phyloP scores from a whole-genome alignment of 2,113 vertebrate genomes.

The Atractosteus spatula region DNA sequence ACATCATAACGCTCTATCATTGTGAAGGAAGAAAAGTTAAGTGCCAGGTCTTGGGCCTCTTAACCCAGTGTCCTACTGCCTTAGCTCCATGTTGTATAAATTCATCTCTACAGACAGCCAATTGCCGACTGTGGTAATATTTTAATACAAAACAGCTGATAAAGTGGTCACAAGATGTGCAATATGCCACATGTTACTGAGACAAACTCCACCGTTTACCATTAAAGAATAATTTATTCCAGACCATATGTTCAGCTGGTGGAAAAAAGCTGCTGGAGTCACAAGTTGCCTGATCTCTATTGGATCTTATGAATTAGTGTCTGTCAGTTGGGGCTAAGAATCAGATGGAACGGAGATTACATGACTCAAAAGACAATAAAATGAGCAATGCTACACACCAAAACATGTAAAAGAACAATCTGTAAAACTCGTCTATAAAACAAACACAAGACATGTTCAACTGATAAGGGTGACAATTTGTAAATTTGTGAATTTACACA shows the following conservation, averaged over 20 bases:
- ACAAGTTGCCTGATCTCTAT: background rate
- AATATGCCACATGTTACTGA: conserved; percentile 14
- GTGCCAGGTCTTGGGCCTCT: background rate
- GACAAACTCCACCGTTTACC: background rate
- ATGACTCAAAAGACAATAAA: too few species aligned
- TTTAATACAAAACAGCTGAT: conserved; percentile 1
- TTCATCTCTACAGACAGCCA: conserved; percentile 7
- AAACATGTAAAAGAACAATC: too few species aligned
- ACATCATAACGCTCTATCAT: conserved; percentile 1
- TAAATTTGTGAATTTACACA: too few species aligned
- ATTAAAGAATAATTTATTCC: conserved; percentile 2
- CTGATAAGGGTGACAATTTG: too few species aligned
- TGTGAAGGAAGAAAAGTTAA: background rate
- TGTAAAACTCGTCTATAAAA: too few species aligned
- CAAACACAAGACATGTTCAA: too few species aligned
- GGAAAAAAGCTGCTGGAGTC: conserved; percentile 7
- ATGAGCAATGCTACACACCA: too few species aligned
- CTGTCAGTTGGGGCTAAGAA: background rate
- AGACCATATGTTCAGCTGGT: conserved; percentile 11
- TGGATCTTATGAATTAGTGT: background rate
- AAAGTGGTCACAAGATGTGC: conserved; percentile 11
- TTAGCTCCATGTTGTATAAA: background rate
- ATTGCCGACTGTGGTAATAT: conserved; percentile 5
- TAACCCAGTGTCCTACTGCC: background rate
- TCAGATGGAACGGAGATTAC: background rate